Evolutionary conservation across 2,797 vertebrate species (phyloP).

Genomic region (Threskiornis aethiopicus): DNA sequence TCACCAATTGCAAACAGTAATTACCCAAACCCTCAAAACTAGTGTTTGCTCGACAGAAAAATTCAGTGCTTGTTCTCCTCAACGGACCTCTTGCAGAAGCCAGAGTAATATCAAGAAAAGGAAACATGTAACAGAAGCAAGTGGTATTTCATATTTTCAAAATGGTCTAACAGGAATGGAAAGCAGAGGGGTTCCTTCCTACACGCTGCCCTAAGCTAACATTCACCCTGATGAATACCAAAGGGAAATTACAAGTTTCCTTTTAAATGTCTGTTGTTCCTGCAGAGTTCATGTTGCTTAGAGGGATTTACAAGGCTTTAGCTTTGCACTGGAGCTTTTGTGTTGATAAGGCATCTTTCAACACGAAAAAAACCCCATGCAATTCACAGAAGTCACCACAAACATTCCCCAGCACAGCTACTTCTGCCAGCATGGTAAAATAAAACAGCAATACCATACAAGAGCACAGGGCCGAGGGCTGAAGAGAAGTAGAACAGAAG

Average conservation of each 20-base stretch:
- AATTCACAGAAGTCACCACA: neutral
- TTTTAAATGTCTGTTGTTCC: neutral
- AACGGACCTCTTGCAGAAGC: neutral
- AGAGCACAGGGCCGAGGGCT: neutral
- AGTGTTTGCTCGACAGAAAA: neutral
- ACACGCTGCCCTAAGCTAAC: neutral
- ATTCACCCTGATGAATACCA: neutral
- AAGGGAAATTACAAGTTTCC: conserved; percentile 14
- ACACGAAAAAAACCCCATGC: neutral
- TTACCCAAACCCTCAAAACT: conserved; percentile 1
- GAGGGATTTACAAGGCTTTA: neutral
- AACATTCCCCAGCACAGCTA: neutral
- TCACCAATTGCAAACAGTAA: neutral
- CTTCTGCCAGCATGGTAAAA: neutral
- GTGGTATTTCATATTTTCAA: neutral
- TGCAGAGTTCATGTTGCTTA: neutral
- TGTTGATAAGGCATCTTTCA: neutral
- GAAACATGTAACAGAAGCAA: neutral
- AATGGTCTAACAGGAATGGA: neutral
- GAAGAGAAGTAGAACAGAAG: neutral
- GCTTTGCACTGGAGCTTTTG: neutral
- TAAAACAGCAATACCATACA: neutral
- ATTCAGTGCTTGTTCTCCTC: neutral
- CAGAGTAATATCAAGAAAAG: neutral
- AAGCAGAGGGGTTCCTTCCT: conserved; percentile 2